Evolutionary conservation across 2,888 invertebrate genomes (phyloP).

Genomic region (Fissipunctia ypsillon): DNA sequence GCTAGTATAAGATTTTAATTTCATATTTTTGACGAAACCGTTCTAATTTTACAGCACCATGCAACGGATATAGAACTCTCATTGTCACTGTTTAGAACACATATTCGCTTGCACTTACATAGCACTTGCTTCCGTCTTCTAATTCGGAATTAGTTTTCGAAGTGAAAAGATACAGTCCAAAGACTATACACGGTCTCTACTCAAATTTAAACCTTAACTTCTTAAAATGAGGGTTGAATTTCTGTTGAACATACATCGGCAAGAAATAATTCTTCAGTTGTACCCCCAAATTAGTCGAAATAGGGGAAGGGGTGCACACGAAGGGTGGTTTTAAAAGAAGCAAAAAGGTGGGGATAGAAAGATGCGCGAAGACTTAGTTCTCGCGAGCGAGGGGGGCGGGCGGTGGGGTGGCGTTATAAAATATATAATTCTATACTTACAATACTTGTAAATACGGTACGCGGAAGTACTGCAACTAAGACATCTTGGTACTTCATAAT

Average conservation of each 20-base stretch:
- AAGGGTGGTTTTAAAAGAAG: constrained; percentile 91
- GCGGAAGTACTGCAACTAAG: constrained; percentile 83
- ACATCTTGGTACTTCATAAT: constrained; percentile 77
- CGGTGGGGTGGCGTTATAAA: constrained; percentile 87
- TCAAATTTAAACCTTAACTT: constrained; percentile 74
- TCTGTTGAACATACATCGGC: constrained; percentile 73
- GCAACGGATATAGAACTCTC: constrained; percentile 70
- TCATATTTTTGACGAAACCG: constrained; percentile 91
- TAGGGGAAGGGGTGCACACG: constrained; percentile 90
- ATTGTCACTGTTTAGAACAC: constrained; percentile 31
- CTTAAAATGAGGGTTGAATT: constrained; percentile 72
- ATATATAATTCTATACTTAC: constrained; percentile 91
- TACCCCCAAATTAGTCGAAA: constrained; percentile 91
- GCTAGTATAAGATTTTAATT: constrained; percentile 91
- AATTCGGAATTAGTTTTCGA: constrained; percentile 90
- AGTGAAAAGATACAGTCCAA: constrained; percentile 91
- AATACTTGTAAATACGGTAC: constrained; percentile 91
- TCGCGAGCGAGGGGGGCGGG: constrained; percentile 81
- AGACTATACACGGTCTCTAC: constrained; percentile 81
- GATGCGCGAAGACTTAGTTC: constrained; percentile 91
- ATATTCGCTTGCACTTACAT: constrained; percentile 54
- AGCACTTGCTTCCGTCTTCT: constrained; percentile 89
- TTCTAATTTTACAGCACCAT: constrained; percentile 84
- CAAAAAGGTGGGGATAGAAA: constrained; percentile 91
- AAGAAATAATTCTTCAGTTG: constrained; percentile 91